A percentile compares a stretch with the other conserved stretches of the same genome.
These are phyloP conservation scores for Anodontia alba DNA, from an alignment of 2,888 invertebrate genomes.

Conservation along the genomic window DNA sequence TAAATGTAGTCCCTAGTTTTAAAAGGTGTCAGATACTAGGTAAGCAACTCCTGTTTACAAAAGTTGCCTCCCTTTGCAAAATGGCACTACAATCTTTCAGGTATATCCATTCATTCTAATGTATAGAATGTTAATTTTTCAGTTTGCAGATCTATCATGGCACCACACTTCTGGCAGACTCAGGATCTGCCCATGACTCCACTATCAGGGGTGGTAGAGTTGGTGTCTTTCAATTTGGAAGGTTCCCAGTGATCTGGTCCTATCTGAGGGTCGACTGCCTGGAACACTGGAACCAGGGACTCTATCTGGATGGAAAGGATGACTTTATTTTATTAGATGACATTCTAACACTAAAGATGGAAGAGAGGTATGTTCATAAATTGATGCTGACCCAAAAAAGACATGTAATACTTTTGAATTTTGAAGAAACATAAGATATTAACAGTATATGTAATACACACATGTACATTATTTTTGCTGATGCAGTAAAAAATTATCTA, in stretches of 20 bases:
- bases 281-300: conserved; percentile 69
- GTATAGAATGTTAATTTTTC: too few relatives aligned
- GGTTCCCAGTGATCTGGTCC: conserved; percentile 71
- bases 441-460: too few relatives aligned
- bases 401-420: neutral
- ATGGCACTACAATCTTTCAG: too few relatives aligned
- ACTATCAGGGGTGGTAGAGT: conserved; percentile 76
- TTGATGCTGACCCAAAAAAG: too few relatives aligned
- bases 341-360: conserved; percentile 33
- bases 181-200: conserved; percentile 74
- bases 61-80: too few relatives aligned
- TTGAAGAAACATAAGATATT: neutral
- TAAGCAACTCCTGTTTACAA: too few relatives aligned
- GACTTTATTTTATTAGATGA: conserved; percentile 69
- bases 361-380: conserved; percentile 43
- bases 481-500: neutral
- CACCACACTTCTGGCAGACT: conserved; percentile 69
- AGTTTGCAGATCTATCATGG: conserved; percentile 68
- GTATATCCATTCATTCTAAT: too few relatives aligned
- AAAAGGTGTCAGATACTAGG: too few relatives aligned
- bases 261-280: conserved; percentile 70
- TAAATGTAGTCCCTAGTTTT: too few relatives aligned
- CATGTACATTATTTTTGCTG: neutral
- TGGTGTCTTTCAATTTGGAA: conserved; percentile 74
- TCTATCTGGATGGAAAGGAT: conserved; percentile 72